These are phyloP conservation scores for Upupa epops DNA, from an alignment of 2,113 vertebrate genomes.

Conservation along the genomic window DNA sequence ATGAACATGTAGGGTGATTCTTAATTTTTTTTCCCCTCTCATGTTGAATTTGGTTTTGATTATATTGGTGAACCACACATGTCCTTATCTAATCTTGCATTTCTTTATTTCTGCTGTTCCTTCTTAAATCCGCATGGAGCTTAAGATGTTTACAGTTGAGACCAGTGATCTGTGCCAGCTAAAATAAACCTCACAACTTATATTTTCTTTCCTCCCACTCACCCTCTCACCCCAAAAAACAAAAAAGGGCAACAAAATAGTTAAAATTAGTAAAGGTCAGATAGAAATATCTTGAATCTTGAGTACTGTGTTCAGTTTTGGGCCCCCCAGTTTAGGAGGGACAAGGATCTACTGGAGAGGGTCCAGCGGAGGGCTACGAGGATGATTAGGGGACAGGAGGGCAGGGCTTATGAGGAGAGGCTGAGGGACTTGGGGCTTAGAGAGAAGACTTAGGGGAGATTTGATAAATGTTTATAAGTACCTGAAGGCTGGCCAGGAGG, in stretches of 20 bases:
- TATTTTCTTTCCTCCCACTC: not conserved
- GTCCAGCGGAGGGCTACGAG: too few species aligned
- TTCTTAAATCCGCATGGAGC: not conserved
- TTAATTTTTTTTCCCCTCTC: not conserved
- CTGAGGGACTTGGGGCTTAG: too few species aligned
- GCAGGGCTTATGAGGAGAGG: too few species aligned
- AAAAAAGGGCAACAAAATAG: too few species aligned
- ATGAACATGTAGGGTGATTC: not conserved
- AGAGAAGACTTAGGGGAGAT: too few species aligned
- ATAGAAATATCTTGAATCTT: too few species aligned
- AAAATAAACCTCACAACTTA: not conserved
- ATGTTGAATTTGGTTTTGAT: not conserved
- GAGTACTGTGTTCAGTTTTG: too few species aligned
- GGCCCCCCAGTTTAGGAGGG: too few species aligned
- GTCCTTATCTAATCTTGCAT: conserved; percentile 14
- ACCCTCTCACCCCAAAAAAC: accelerated
- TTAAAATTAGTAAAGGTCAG: not conserved
- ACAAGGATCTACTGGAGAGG: too few species aligned
- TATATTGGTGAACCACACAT: not conserved
- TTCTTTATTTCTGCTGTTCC: not conserved
- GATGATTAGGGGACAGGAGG: too few species aligned
- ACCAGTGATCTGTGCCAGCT: not conserved
- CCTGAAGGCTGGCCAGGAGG: too few species aligned
- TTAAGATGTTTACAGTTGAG: not conserved
- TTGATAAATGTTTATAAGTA: too few species aligned